Evolutionary conservation across 2,888 invertebrate species (phyloP), one percentile per base, ranked within the genome.

Genomic region (Andricus curvator): DNA sequence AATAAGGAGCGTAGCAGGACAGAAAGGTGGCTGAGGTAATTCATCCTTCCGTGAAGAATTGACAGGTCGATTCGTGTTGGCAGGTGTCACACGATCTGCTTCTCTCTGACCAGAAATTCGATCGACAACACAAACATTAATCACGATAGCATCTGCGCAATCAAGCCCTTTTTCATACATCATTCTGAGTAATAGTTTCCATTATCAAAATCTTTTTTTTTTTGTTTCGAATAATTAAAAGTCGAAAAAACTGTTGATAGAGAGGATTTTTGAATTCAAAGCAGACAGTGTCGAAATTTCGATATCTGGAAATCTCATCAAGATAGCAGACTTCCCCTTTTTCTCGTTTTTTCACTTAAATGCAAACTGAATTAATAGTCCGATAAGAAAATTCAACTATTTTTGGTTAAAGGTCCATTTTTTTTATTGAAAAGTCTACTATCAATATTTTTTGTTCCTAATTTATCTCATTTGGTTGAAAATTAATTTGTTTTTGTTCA

Each of bases 11-110:
- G 64, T 82, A 77, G 51, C 78, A 80, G 78, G 82, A 79, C 81
- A 84, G 84, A 87, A 88, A 84, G 82, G 83, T 84, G 84, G 84
- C 80, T 80, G 82, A 87, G 83, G 84, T 85, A 87, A 86, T 85
- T 85, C 82, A 85, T 82, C 81, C 79, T 83, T 66, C 78, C 81
- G 81, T 51, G 60, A 80, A 81, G 83, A 80, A 76, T 85, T 81
- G 84, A 84, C 85, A 83, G 85, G 80, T 83, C 87, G 86, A 88
- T 85, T 83, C 86, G 84, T 80, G 84, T 78, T 85, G 86, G 81
- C 88, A 88, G 88, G 87, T 88, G 87, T 87, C 88, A 86, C 81
- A 79, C 86, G 82, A 81, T 84, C 85, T 80, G 78, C 84, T 83
- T 87, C 85, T 85, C 86, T 78, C 82, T 83, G 84, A 85, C 85